Base-by-base conservation (phyloP, 2,888 invertebrate species). In the Drosophila ustulata region DNA sequence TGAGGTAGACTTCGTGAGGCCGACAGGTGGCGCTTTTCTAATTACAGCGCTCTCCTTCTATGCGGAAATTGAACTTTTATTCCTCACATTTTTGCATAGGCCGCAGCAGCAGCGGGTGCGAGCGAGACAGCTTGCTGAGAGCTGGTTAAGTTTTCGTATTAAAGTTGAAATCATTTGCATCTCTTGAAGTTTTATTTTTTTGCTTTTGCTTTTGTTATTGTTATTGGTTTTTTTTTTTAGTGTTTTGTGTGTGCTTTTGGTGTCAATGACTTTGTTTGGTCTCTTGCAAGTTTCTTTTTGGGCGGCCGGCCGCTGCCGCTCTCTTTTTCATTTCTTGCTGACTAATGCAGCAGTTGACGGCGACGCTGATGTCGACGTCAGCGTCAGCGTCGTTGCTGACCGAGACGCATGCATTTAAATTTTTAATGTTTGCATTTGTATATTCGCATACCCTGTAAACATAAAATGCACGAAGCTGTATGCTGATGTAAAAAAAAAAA, bases 211-310 rank as follows among this genome's bases (percentile, higher is more conserved):
- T 56, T 46, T 57, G 32, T 61, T 50, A 34, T 30, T 18, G 39
- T 43, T 51, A 26, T 56, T 49, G 43, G 30, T 41, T 59, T 57
- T 51, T 62, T 49, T 45, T 65, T 39, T 41, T 55, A 34, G 26
- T 39, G 63, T 61, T 66, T 68, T 47, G 53, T 73, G 55, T 65
- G 34, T 71, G 53, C 13, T 71, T 78, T 82, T 82, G 66, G 78
- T 86, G 85, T 82, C 82, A 82, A 82, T 82, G 82, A 82, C 82
- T 82, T 82, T 65, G 70, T 74, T 74, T 77, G 75, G 78, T 77
- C 64, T 68, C 83, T 71, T 82, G 80, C 79, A 83, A 80, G 82
- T 82, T 82, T 82, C 85, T 82, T 82, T 86, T 82, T 80, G 79
- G 81, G 77, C 67, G 75, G 59, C 68, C 53, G 39, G 45, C 50